These are phyloP conservation scores for Astropecten irregularis DNA, from an alignment of 53 echinoderm and acorn worm species.

Conservation along the genomic window DNA sequence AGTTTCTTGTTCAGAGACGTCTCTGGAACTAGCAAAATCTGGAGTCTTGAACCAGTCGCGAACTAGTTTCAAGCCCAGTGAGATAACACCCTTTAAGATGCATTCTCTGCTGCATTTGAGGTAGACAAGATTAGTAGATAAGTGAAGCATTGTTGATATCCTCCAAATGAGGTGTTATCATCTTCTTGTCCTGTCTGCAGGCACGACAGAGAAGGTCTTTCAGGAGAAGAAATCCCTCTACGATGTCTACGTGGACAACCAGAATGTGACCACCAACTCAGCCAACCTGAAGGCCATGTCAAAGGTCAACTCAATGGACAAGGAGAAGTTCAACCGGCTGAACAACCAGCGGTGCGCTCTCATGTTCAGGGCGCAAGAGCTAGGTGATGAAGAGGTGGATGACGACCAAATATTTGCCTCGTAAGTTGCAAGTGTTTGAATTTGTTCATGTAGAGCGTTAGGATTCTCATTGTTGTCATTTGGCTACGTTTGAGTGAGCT, in stretches of 20 bases:
- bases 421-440: constrained; percentile 62
- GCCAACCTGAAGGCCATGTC: constrained; percentile 75
- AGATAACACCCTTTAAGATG: too few relatives aligned
- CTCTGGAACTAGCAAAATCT: too few relatives aligned
- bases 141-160: too few relatives aligned
- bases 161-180: too few relatives aligned
- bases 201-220: constrained; percentile 98
- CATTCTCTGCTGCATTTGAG: too few relatives aligned
- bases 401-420: constrained; percentile 91
- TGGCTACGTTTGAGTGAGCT: too few relatives aligned
- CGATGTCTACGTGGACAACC: constrained; percentile 97
- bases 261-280: constrained; percentile 73
- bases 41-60: too few relatives aligned
- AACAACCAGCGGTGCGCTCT: constrained; percentile 81
- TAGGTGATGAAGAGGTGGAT: constrained; percentile 61
- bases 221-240: constrained; percentile 88
- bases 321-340: constrained; percentile 84
- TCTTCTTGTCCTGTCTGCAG: too few relatives aligned
- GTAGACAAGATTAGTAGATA: too few relatives aligned
- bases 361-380: constrained; percentile 69
- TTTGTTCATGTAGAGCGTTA: neutral
- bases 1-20: too few relatives aligned
- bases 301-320: constrained; percentile 76
- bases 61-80: too few relatives aligned
- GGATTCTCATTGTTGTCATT: too few relatives aligned